Evolutionary conservation across 2,888 invertebrate species (phyloP), one percentile per base, ranked within the genome.

Genomic region (Philonicus albiceps): DNA sequence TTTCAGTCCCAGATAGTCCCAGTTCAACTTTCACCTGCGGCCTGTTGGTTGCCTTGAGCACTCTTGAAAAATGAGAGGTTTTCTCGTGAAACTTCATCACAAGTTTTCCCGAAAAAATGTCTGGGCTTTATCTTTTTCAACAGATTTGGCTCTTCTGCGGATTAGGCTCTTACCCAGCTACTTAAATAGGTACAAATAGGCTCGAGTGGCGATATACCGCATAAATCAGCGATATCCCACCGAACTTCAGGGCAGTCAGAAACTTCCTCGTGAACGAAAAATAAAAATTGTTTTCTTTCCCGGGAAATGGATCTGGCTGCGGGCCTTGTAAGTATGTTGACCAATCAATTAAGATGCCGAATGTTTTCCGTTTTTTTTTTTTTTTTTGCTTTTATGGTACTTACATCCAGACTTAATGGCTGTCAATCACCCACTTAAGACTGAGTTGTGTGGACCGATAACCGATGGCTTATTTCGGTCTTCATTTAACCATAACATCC

Each of bases 371-470:
- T 4, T 40, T 22, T 37, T 76, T n/a, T 37, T 40, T 8, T 76
- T 76, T 76, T 76, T 37, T 76, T n/a, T 37, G 76, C 19, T 76
- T 76, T 76, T 76, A 76, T 76, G 37, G 37, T 43, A 40, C 37
- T 76, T 76, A 22, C 40, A 37, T 13, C 76, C 76, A 76, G 76
- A 76, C 76, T 76, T 76, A 76, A 76, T 76, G 76, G 76, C 76
- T 76, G 76, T 76, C 76, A 76, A 76, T 76, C 76, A 76, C 76
- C 76, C 76, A 37, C 76, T 76, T 40, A 76, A 76, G 76, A 40
- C 37, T 75, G 40, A 27, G 40, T 40, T 37, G 40, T n/a, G 40
- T 76, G 40, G 40, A 40, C 40, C 76, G 40, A 76, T 40, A 40
- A 37, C 76, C 19, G 76, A 7, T 8, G 22, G 19, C 11, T 76